Conservation (phyloP, 2,113 vertebrate species). For the Brienomyrus longianalis region DNA sequence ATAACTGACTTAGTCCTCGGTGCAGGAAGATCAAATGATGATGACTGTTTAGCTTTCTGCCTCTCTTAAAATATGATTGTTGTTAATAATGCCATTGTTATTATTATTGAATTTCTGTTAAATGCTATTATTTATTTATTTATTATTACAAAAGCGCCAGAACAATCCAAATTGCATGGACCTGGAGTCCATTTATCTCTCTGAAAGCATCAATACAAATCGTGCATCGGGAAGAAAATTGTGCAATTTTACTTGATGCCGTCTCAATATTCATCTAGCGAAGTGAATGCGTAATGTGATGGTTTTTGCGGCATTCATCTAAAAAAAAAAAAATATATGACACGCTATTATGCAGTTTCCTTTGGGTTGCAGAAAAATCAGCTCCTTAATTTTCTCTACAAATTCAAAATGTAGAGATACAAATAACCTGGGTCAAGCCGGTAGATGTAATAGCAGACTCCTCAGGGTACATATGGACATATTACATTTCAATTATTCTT, state of each 20-base stretch:
- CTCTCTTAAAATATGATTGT: background rate
- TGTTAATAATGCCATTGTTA: background rate
- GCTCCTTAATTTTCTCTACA: background rate
- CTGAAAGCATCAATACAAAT: background rate
- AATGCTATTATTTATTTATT: background rate
- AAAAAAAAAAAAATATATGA: background rate
- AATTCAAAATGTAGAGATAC: background rate
- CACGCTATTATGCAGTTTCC: background rate
- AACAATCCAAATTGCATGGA: background rate
- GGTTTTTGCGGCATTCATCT: background rate
- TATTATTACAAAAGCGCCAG: background rate
- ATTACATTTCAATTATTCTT: slow-evolving; percentile 6
- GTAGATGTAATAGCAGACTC: background rate
- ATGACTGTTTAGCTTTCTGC: background rate
- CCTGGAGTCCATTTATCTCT: background rate
- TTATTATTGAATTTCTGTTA: background rate
- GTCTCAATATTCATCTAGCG: background rate
- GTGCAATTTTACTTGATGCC: background rate
- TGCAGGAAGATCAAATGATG: background rate
- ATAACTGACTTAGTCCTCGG: background rate
- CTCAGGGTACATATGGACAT: background rate
- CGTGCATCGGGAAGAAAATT: background rate
- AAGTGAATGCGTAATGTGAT: background rate
- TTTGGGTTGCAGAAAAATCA: background rate
- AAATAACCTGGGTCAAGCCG: background rate